A percentile compares a stretch with the other conserved stretches of the same genome.
phyloP scores from a whole-genome alignment of 1,140 invertebrate genomes.

The Drosophila tropicalis region DNA sequence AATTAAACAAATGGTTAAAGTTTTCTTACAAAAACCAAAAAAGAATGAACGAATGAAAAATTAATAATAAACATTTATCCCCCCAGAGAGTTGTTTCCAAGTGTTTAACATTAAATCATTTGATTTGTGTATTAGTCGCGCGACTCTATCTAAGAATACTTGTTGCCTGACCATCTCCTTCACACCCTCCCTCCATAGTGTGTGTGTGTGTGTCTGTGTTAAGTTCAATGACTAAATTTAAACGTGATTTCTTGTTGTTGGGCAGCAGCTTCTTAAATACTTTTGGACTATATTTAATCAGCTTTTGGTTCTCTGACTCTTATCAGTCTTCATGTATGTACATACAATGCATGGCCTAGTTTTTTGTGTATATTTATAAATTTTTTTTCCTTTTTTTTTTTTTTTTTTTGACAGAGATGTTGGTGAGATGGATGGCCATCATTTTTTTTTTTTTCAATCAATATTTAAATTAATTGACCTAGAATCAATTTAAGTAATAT shows the following conservation, averaged over 20 bases:
- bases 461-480: background rate
- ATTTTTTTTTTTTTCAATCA: background rate
- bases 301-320: conserved; percentile 27
- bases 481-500: background rate
- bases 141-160: conserved; percentile 31
- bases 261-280: conserved; percentile 30
- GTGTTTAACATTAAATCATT: conserved; percentile 35
- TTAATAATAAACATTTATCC: background rate
- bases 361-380: conserved; percentile 38
- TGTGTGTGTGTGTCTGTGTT: conserved; percentile 22
- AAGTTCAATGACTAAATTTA: conserved; percentile 77
- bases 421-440: background rate
- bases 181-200: conserved; percentile 34
- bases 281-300: conserved; percentile 62
- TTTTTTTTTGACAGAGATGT: background rate
- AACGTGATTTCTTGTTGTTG: conserved; percentile 52
- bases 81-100: background rate
- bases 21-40: background rate
- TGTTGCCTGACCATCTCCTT: conserved; percentile 8
- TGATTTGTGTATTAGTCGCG: conserved; percentile 28
- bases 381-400: background rate
- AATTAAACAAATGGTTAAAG: background rate
- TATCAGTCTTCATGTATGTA: conserved; percentile 56
- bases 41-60: background rate
- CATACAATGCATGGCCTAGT: conserved; percentile 60